Conservation (phyloP, 2,113 vertebrate genomes). For the Vombatus ursinus region DNA sequence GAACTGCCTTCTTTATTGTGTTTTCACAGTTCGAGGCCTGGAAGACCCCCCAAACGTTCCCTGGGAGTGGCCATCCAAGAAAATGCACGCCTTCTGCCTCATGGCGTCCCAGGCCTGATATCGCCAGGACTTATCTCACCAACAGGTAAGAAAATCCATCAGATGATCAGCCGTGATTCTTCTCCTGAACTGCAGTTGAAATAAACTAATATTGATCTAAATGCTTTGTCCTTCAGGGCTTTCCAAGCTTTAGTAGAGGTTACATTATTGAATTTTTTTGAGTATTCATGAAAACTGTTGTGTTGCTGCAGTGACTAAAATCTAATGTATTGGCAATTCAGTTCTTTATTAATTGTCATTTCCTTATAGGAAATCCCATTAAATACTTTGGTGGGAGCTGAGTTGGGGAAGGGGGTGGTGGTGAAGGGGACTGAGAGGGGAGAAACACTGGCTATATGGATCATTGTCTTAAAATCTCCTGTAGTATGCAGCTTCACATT, state of each 20-base stretch:
- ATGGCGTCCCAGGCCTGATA: slow-evolving; percentile 90
- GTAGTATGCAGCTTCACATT: slow-evolving; percentile 41
- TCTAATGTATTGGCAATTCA: slow-evolving; percentile 81
- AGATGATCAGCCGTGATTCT: slow-evolving; percentile 76
- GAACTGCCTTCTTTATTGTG: slow-evolving; percentile 74
- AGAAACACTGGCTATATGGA: slow-evolving; percentile 34
- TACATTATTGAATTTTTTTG: slow-evolving; percentile 85
- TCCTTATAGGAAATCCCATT: slow-evolving; percentile 79
- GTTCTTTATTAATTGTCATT: slow-evolving; percentile 80
- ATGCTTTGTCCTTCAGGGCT: slow-evolving; percentile 86
- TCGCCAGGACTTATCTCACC: slow-evolving; percentile 93
- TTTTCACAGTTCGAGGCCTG: slow-evolving; percentile 90
- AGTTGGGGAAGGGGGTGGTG: not conserved
- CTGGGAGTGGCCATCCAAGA: slow-evolving; percentile 90
- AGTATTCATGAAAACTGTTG: slow-evolving; percentile 76
- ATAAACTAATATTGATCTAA: slow-evolving; percentile 89
- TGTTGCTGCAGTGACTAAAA: slow-evolving; percentile 76
- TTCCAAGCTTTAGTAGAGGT: slow-evolving; percentile 85
- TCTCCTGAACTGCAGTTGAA: slow-evolving; percentile 81
- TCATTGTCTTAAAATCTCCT: slow-evolving; percentile 48
- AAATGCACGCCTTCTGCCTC: slow-evolving; percentile 89
- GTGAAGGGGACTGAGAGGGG: not conserved
- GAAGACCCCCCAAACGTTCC: slow-evolving; percentile 93
- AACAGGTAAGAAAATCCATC: slow-evolving; percentile 88
- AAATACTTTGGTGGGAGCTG: slow-evolving; percentile 68